Conservation (phyloP, 2,888 invertebrate species). For the Apodemia duryi region DNA sequence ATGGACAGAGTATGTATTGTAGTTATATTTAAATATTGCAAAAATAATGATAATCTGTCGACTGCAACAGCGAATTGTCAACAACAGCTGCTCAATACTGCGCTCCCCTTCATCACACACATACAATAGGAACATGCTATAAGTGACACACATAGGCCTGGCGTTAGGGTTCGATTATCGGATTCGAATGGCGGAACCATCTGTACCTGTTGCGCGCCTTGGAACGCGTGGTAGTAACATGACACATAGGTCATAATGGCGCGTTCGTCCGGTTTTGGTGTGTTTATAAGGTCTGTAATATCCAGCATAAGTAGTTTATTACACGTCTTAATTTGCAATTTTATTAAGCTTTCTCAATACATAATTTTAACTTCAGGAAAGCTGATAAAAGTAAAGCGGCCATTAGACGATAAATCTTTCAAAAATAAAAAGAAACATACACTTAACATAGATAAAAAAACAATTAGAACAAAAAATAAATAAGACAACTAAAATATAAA, state of each 20-base stretch:
- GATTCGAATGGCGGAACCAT: slow-evolving; percentile 54
- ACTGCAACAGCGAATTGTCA: neutral
- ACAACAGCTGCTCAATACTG: slow-evolving; percentile 25
- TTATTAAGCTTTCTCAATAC: neutral
- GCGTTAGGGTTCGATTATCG: slow-evolving; percentile 61
- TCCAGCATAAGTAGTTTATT: slow-evolving; percentile 26
- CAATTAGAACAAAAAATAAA: too few relatives aligned
- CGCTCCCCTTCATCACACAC: slow-evolving; percentile 25
- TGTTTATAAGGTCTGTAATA: slow-evolving; percentile 98
- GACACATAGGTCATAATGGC: slow-evolving; percentile 99
- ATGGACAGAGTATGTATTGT: neutral
- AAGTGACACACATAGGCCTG: slow-evolving; percentile 72
- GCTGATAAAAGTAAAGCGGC: too few relatives aligned
- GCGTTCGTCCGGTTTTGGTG: slow-evolving; percentile 99
- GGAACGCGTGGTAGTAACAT: slow-evolving; percentile 99
- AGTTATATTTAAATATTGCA: neutral
- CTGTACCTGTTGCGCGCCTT: slow-evolving; percentile 97
- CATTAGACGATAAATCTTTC: too few relatives aligned
- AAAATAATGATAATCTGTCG: neutral
- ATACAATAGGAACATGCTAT: slow-evolving; percentile 58
- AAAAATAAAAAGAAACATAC: too few relatives aligned
- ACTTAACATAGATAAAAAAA: too few relatives aligned
- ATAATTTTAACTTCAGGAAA: neutral
- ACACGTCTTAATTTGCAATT: too few relatives aligned
- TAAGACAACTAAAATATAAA: too few relatives aligned